Evolutionary conservation across 2,888 invertebrate genomes (phyloP), one percentile per base, ranked within the genome.

Genomic region (Calameuta filiformis): DNA sequence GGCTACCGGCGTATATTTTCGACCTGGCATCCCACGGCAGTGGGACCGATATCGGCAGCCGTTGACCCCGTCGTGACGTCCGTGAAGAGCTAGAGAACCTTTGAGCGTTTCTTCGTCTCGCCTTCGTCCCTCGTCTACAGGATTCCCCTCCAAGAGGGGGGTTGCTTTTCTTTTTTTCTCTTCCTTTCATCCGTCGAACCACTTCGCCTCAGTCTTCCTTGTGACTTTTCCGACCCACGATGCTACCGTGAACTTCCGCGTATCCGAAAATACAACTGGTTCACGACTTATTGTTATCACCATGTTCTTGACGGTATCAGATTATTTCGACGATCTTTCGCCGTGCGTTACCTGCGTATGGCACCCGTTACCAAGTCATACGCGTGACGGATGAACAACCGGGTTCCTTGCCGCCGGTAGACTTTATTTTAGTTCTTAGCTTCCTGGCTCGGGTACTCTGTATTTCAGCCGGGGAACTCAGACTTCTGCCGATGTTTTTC

Each of bases 1-100:
- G 56, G 56, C 56, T 56, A 56, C 56, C 56, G 56, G 23, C 85
- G 86, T 87, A 85, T 90, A 90, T 90, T 90, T 90, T 89, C 84
- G 89, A 90, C 85, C 86, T 87, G 87, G 87, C 87, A 87, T 85
- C 83, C 83, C 84, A 35, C 69, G 76, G 73, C 77, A 80, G 31
- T 33, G 79, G 80, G 77, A 78, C 81, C 80, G 81, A 81, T 84
- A 82, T 81, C 82, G 81, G 80, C 79, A 84, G 81, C 79, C 85
- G 84, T 82, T 84, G 83, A 83, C 82, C 84, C 76, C 77, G 69
- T n/a, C 35, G 33, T 34, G 23, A 79, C 71, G 71, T 71, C 71
- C 12, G 71, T 3, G 71, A 33, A 31, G 71, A 34, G 34, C 71
- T 31, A n/a, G 31, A 31, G 71, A 71, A 56, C 56, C 23, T 56